Evolutionary conservation across 2,113 vertebrate species (phyloP), one percentile per base, ranked within the genome.

Genomic region (Gasterosteus nipponicus): DNA sequence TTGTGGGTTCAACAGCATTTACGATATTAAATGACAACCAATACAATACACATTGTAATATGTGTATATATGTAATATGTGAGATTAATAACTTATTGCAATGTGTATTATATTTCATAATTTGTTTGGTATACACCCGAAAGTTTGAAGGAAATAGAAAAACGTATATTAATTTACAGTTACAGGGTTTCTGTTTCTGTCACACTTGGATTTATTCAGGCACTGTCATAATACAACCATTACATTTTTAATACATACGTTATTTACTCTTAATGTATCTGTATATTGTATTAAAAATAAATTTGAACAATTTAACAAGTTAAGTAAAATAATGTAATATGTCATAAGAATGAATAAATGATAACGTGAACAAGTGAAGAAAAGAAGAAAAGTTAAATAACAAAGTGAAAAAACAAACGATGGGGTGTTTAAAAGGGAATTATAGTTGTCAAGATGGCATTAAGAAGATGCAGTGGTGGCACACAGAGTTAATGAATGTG

Each of bases 391-490:
- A 46, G 44, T 35, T 4, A 35, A 35, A 35, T 35, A 4, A 35
- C 33, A 1, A 35, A 35, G 33, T 35, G 33, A 35, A 35, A 26
- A 35, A 35, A 35, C 33, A 35, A 35, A 35, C 33, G 5, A 35
- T 35, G 2, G 42, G 10, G 10, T 7, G 11, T 44, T 9, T 44
- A 11, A 44, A 10, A 44, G 44, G 14, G 44, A 46, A 41, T 57
- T 59, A n/a, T 41, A 71, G 69, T 31, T 75, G 59, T 72, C 10
- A 39, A 59, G 16, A 44, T 26, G 10, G 6, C 15, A 12, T 41
- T 64, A 51, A 62, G 12, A 10, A 69, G 61, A 44, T 63, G 38
- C 79, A 26, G 22, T 26, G 22, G 22, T 26, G 22, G 22, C 22
- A 26, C 31, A 68, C 7, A 38, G 33, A 33, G 10, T 47, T 31